Evolutionary conservation across 2,888 invertebrate species (phyloP), one percentile per base, ranked within the genome.

Genomic region (Dryocosmus kuriphilus): DNA sequence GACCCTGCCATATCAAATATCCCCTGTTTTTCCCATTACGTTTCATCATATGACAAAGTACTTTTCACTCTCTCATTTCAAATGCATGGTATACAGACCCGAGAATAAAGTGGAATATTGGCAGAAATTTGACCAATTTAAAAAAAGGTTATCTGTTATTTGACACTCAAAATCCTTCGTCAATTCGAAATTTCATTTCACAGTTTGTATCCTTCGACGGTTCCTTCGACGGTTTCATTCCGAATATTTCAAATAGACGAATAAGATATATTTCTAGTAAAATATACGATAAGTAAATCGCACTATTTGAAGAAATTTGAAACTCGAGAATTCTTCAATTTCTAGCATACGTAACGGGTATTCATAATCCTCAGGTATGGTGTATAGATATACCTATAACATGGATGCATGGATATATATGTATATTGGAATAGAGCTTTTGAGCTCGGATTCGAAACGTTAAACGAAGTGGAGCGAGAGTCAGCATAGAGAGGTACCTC

Each of bases 401-500:
- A 9, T 35, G 35, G 7, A 19, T 46, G 51, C 7, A 51, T 51
- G 19, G 2, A 51, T 51, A 51, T 16, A 41, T 22, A 22, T 24
- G 24, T 24, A 57, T 57, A 57, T 24, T 57, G 24, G 71, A 19
- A 27, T n/a, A 9, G n/a, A n/a, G 30, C 51, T 71, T 71, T 71
- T 46, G 71, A 51, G 71, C 30, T 71, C n/a, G 27, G n/a, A 51
- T 71, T 71, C 19, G 6, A 30, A 51, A 71, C 30, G 71, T 51
- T 46, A 27, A 46, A 67, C 41, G 27, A 67, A 67, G 27, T 46
- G 41, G 19, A 71, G 30, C 30, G 51, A 41, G 27, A 30, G 46
- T n/a, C 51, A 51, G 27, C 27, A 19, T 27, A 16, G 51, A 57
- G 11, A 24, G 24, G 30, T 8, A 71, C 24, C 19, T 22, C n/a